Base-by-base conservation (phyloP, 2,113 vertebrate genomes). In the Phaethon lepturus region DNA sequence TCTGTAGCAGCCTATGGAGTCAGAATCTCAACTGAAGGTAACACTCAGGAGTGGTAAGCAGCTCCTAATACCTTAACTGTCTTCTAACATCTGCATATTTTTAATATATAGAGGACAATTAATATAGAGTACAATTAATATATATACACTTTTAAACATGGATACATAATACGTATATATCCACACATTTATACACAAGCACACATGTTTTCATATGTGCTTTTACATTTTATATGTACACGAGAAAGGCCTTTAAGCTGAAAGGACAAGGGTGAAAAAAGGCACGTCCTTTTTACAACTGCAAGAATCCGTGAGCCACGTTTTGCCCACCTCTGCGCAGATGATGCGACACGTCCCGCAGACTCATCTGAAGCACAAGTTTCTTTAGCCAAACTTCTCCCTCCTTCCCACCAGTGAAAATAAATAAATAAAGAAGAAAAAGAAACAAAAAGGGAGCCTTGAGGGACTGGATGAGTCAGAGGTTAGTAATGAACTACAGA, bases 401-500 rank as follows among this genome's bases (percentile, higher is more conserved):
- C 78, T 90, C 79, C 75, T 91, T 78, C 88, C 92, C 88, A 83
- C 63, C 55, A 77, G 86, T 28, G 86, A 93, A 94, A 96, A 81
- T 66, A 96, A 95, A 97, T 82, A 95, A 95, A 95, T 12, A 88
- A 87, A 73, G 44, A 45, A 80, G 55, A 58, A 93, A 94, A 91
- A 96, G 80, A 86, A 95, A 93, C 93, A 92, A 83, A 88, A 94
- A 92, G 80, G 66, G 80, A 93, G 76, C 69, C 77, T 58, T 53
- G 59, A 95, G 86, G 86, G 93, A 92, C 47, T 20, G 77, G 62
- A 76, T 95, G 94, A 97, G 80, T 96, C 89, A 95, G 91, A 74
- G 91, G 91, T 95, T 95, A 93, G 94, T 91, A 91, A 96, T 90
- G 95, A 95, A 81, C 72, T 69, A 60, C 88, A 95, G 91, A 93